These are phyloP conservation scores for Arctopsyche grandis DNA, from an alignment of 1,140 invertebrate genomes.

Conservation along the genomic window DNA sequence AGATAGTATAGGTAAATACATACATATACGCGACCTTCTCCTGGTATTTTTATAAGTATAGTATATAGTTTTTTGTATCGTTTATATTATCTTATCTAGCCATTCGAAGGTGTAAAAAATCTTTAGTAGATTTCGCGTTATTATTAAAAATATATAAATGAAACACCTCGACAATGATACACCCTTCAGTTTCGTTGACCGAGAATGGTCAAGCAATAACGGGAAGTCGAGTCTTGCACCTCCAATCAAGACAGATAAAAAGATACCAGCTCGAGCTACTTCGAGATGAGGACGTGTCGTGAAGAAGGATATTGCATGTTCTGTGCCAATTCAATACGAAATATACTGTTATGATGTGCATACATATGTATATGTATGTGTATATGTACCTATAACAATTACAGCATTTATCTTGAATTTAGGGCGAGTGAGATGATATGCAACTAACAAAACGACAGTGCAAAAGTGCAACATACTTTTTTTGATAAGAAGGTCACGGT, in stretches of 20 bases:
- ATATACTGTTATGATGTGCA: neutral
- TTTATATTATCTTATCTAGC: too few relatives aligned
- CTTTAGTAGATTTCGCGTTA: neutral
- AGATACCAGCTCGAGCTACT: slow-evolving; percentile 11
- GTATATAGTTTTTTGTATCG: too few relatives aligned
- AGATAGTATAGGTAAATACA: too few relatives aligned
- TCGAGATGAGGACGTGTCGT: neutral
- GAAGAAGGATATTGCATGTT: neutral
- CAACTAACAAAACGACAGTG: neutral
- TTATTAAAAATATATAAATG: neutral
- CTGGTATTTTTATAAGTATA: too few relatives aligned
- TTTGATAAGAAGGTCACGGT: neutral
- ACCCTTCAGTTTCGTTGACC: neutral
- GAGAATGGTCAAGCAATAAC: slow-evolving; percentile 15
- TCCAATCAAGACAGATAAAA: neutral
- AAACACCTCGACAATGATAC: neutral
- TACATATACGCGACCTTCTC: too few relatives aligned
- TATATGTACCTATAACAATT: too few relatives aligned
- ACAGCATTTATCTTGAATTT: too few relatives aligned
- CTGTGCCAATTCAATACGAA: neutral
- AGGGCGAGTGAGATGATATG: neutral
- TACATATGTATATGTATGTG: neutral
- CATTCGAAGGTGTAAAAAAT: too few relatives aligned
- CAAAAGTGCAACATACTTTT: neutral
- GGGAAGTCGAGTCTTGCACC: slow-evolving; percentile 10